phyloP scores from a whole-genome alignment of 2,888 invertebrate species.

The Acrobasis repandana region DNA sequence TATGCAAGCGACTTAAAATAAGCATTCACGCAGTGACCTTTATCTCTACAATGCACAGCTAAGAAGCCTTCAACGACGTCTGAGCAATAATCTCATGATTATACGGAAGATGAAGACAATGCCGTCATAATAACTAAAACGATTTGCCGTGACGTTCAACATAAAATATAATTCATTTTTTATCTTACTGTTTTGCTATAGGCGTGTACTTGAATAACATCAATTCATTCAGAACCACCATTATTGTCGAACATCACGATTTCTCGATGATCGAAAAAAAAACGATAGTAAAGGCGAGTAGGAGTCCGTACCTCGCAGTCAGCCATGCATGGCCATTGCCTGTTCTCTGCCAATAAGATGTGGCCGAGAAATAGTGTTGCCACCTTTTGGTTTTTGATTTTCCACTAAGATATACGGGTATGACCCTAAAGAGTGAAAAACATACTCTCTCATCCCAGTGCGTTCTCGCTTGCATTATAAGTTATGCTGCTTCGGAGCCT shows the following conservation, averaged over 20 bases:
- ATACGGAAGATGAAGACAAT: constrained; percentile 12
- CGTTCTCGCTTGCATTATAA: too few relatives aligned
- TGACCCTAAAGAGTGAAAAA: too few relatives aligned
- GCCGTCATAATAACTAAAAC: constrained; percentile 25
- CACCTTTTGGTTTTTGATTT: not conserved
- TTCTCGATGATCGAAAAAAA: constrained; percentile 32
- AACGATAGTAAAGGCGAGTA: constrained; percentile 22
- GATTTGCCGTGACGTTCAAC: not conserved
- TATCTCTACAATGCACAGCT: constrained; percentile 13
- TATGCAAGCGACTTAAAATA: constrained; percentile 14
- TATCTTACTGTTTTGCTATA: not conserved
- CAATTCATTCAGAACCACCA: not conserved
- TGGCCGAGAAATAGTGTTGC: constrained; percentile 5
- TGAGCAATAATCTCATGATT: constrained; percentile 9
- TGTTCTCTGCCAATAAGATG: constrained; percentile 27
- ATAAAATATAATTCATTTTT: not conserved
- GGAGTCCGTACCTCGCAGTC: constrained; percentile 27
- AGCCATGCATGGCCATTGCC: constrained; percentile 31
- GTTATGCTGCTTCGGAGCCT: too few relatives aligned
- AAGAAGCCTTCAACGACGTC: constrained; percentile 7
- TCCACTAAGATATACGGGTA: too few relatives aligned
- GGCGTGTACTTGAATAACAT: constrained; percentile 28
- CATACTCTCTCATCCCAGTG: too few relatives aligned
- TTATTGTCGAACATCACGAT: constrained; percentile 40
- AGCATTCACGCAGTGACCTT: constrained; percentile 13